Percentiles rank a stretch among this genome's conserved stretches.
Evolutionary conservation across 2,113 vertebrate genomes (phyloP).

Genomic region (Catharus bicknelli): DNA sequence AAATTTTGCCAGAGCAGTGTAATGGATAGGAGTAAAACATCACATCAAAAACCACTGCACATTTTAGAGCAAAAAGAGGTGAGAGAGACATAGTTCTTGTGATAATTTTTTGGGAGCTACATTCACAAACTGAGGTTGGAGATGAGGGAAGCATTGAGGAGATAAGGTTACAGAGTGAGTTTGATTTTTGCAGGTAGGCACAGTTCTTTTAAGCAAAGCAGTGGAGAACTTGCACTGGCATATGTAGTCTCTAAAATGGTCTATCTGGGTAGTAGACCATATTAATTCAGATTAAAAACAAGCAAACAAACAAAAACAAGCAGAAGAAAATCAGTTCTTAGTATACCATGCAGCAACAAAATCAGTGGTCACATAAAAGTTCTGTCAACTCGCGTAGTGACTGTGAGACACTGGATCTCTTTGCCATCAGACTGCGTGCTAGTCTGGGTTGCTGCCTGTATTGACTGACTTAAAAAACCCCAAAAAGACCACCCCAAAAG

Average conservation of each 20-base stretch:
- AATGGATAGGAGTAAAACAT: neutral
- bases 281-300: neutral
- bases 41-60: neutral
- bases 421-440: neutral
- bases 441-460: neutral
- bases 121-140: neutral
- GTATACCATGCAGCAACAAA: neutral
- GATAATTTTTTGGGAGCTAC: neutral
- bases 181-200: neutral
- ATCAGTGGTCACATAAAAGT: neutral
- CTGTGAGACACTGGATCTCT: neutral
- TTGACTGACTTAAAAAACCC: neutral
- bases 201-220: neutral
- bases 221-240: neutral
- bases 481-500: accelerated
- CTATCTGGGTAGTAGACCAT: neutral
- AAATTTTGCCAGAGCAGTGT: neutral
- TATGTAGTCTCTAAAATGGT: neutral
- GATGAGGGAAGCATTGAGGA: neutral
- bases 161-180: accelerated
- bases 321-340: neutral
- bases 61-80: neutral
- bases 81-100: neutral
- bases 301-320: neutral
- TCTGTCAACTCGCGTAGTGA: neutral